Evolutionary conservation across 53 echinoderm and acorn worm species (phyloP), one percentile per base, ranked within the genome.

Genomic region (Echinometra lucunter): DNA sequence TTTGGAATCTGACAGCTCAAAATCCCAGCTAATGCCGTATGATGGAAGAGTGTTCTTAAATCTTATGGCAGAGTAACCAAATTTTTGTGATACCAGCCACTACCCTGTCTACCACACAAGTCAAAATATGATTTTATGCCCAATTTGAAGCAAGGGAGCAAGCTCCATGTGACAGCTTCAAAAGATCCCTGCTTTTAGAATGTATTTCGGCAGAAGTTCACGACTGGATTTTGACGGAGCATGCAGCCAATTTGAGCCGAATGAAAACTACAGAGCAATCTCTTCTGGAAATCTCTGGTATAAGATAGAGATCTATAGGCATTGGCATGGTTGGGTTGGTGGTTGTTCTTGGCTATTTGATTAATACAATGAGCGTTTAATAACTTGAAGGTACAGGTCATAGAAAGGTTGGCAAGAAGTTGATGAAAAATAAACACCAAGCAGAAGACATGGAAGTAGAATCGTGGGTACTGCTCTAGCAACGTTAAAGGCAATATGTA

Each of bases 351-450:
- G 78, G 88, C 27, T 88, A 56, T 28, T 55, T 88, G 88, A 88
- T 88, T 88, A 88, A 88, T 88, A 88, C 53, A 49, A 53, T 28
- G 11, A 18, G 56, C 17, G 55, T 88, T 88, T 88, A 88, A 88
- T 88, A 88, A 30, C 88, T 56, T 6, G 5, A 32, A 45, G 88
- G 88, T 32, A 53, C 49, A n/a, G 55, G 56, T 88, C 88, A 88
- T 4, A 49, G 53, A 28, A 17, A 88, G 88, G 88, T 88, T 55
- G 30, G 12, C 3, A 56, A 88, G 88, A 88, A 32, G 88, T 56
- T 88, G 88, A 88, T 88, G 88, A 88, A 56, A 88, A 56, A 32
- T 88, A 88, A 56, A 88, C 88, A 56, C 35, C 34, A 69, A 34
- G 34, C 12, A 34, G 69, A 69, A 69, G 78, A 2, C 7, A 42